Percentiles rank a stretch among this genome's conserved stretches.
These are phyloP conservation scores for Rhabdornis inornatus DNA, from an alignment of 2,113 vertebrate genomes.

Conservation along the genomic window DNA sequence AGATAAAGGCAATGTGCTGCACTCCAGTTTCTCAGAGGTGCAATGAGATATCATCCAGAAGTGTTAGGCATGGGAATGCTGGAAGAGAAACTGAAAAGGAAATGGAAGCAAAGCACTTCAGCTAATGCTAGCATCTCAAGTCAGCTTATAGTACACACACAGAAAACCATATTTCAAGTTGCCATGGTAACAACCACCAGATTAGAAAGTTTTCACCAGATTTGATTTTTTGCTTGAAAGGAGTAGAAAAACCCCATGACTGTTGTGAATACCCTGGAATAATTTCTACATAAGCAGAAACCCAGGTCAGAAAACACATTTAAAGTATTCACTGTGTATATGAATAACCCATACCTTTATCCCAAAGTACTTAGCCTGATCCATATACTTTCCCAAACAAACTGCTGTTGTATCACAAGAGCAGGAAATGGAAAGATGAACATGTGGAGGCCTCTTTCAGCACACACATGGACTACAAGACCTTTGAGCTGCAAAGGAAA, in stretches of 20 bases:
- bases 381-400: not conserved
- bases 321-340: not conserved
- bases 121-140: not conserved
- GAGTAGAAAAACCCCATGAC: not conserved
- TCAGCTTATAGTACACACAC: not conserved
- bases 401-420: not conserved
- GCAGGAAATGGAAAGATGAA: not conserved
- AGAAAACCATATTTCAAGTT: not conserved
- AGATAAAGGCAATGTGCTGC: not conserved
- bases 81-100: not conserved
- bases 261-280: not conserved
- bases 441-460: not conserved
- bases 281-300: not conserved
- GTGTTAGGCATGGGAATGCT: not conserved
- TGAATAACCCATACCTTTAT: not conserved
- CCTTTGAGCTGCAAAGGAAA: not conserved
- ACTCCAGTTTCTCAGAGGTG: not conserved
- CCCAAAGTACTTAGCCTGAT: not conserved
- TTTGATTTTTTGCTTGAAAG: not conserved
- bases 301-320: not conserved
- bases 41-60: not conserved
- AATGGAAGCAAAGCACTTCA: not conserved
- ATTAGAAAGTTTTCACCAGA: constrained; percentile 7
- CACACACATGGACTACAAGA: not conserved
- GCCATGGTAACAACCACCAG: not conserved